Evolutionary conservation across 2,113 vertebrate species (phyloP), one percentile per base, ranked within the genome.

Genomic region (Melanerpes formicivorus): DNA sequence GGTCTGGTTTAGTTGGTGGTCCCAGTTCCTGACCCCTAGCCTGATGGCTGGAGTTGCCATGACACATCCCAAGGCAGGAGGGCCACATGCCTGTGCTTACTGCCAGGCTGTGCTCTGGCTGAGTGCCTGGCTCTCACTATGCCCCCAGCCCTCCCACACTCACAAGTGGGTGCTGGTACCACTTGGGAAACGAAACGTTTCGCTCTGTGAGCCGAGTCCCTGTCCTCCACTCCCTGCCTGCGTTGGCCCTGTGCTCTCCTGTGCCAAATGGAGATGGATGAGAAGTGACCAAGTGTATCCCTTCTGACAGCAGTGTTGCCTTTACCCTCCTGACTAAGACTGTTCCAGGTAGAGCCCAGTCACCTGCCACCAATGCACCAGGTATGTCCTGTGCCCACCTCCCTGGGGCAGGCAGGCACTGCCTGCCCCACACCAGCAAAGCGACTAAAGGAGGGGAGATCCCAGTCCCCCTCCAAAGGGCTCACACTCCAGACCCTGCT

Each of bases 401-500:
- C 62, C 84, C 87, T 4, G 6, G 91, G 93, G 62, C 74, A 92
- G 95, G 93, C 89, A 74, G 72, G 59, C 76, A n/a, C 85, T 81
- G 87, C 94, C 85, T 3, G 90, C 90, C 90, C 91, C 6, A 34
- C 90, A 94, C 94, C 96, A 95, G 93, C 91, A 94, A 95, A 95
- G 70, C 79, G 77, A 92, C 87, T 64, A 76, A 87, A 84, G 79
- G 80, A 88, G 90, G 84, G 90, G 87, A 62, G 63, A 73, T 70
- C 60, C 72, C 69, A 27, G 60, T 64, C 54, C 70, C 89, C 90
- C 62, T 91, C 89, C 80, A 78, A 96, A 95, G 94, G 95, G 95
- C 95, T 96, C 91, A 91, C 94, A 91, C 95, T 93, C 91, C 94
- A 95, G 93, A 92, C 91, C 91, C 91, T 80, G 84, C 79, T 88